Evolutionary conservation across 92 coral and sea anemone species (phyloP).

Genomic region (Zoanthus sociatus): DNA sequence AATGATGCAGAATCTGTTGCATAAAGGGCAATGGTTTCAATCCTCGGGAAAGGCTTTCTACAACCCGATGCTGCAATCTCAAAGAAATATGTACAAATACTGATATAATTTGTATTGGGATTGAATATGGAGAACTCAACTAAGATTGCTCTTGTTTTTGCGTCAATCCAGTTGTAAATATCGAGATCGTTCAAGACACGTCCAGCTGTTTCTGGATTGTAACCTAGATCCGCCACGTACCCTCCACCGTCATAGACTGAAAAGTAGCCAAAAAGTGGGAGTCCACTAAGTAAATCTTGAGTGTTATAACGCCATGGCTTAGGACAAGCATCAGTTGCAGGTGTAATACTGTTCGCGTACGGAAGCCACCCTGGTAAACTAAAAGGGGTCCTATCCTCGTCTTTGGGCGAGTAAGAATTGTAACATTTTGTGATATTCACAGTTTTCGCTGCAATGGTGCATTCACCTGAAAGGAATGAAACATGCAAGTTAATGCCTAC

Average conservation of each 20-base stretch:
- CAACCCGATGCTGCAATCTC: slow-evolving; percentile 73
- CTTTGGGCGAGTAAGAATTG: slow-evolving; percentile 65
- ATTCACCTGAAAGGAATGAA: slow-evolving; percentile 51
- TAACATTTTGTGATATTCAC: slow-evolving; percentile 52
- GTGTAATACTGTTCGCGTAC: not conserved
- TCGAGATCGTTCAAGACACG: slow-evolving; percentile 37
- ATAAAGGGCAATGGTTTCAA: slow-evolving; percentile 74
- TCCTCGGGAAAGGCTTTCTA: slow-evolving; percentile 58
- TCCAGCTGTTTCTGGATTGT: slow-evolving; percentile 44
- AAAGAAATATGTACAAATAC: slow-evolving; percentile 66
- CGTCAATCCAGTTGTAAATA: slow-evolving; percentile 69
- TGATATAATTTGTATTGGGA: slow-evolving; percentile 77
- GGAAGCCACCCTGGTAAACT: slow-evolving; percentile 80
- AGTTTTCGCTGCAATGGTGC: slow-evolving; percentile 60
- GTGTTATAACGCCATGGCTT: slow-evolving; percentile 80
- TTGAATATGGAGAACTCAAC: slow-evolving; percentile 79
- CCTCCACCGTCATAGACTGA: slow-evolving; percentile 83
- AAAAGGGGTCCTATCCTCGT: slow-evolving; percentile 64
- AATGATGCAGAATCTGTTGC: slow-evolving; percentile 68
- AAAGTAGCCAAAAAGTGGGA: slow-evolving; percentile 78
- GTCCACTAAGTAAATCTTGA: slow-evolving; percentile 34
- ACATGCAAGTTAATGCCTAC: too few species aligned
- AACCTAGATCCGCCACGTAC: slow-evolving; percentile 79
- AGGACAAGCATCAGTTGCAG: slow-evolving; percentile 71
- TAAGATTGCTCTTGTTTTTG: slow-evolving; percentile 72